Base-by-base conservation (phyloP, 2,113 vertebrate genomes). In the Leucoraja erinaceus region DNA sequence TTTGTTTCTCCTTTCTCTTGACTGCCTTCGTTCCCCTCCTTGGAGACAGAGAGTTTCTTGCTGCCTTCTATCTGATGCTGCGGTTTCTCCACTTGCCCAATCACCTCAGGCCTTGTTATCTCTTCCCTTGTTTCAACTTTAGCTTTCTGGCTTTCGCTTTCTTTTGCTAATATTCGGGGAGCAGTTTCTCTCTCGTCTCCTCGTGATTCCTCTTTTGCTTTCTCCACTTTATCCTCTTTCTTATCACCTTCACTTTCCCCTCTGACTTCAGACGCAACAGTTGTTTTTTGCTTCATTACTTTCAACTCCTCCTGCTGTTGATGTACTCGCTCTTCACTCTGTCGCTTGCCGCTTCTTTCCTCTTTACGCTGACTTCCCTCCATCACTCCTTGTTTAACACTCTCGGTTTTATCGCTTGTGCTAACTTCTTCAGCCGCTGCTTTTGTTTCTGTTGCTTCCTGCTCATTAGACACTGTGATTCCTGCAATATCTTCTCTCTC, bases 211-310 rank as follows among this genome's bases (percentile, higher is more conserved):
- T 72, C 66, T 54, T 91, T 91, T 6, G 4, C 66, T 91, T 91
- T 91, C 25, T 72, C 90, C 54, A 68, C 3, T 93, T 59, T 93
- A 77, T 84, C 84, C 25, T 0, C 3, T 8, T 93, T 72, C 75
- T 93, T 77, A 14, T 56, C 38, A 93, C 79, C 68, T 93, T 93
- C 86, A 33, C 63, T 93, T 93, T 84, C 74, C 93, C 66, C 86
- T 33, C n/a, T 1, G 16, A 22, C 33, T 33, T 90, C 90, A 72
- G 47, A 31, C 10, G 63, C 33, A 12, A 5, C 33, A 38, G 90
- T 4, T 14, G 25, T 33, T 54, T 74, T 91, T 25, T 70, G 90
- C 22, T 9, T 72, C 59, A 33, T 14, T 91, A 6, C 90, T 91
- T 91, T 91, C 22, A 68, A 14, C 33, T 54, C 66, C 31, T 91